phyloP scores from a whole-genome alignment of 2,113 vertebrate species.

The Herpetotheres cachinnans region DNA sequence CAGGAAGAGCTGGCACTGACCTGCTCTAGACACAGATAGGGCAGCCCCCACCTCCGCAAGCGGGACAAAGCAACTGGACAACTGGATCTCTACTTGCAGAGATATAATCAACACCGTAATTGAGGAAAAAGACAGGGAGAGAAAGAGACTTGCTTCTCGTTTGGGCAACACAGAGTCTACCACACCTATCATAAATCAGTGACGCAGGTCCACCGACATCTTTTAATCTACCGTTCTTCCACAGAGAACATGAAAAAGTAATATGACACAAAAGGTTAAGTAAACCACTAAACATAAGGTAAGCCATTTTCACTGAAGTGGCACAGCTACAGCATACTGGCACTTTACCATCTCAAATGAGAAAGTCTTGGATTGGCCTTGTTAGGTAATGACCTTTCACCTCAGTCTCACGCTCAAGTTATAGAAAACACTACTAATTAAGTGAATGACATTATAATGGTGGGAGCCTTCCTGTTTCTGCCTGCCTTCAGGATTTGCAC shows the following conservation, averaged over 20 bases:
- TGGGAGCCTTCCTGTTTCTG: background rate
- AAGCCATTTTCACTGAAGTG: background rate
- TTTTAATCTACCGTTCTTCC: background rate
- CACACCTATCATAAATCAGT: background rate
- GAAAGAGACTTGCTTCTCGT: background rate
- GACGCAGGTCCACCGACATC: background rate
- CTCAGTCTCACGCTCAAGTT: background rate
- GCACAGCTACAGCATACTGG: background rate
- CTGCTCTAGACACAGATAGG: background rate
- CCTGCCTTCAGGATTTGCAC: background rate
- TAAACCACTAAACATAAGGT: background rate
- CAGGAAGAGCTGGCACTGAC: background rate
- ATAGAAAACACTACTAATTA: background rate
- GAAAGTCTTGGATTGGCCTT: background rate
- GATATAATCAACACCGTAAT: background rate
- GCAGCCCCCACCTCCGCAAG: background rate
- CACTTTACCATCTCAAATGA: background rate
- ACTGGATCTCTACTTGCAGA: background rate
- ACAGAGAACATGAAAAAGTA: background rate
- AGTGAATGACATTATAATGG: accelerated
- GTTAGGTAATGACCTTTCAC: background rate
- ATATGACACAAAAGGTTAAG: background rate
- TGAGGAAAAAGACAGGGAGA: background rate
- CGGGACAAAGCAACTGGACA: background rate
- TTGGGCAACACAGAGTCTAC: background rate